Evolutionary conservation across 2,113 vertebrate species (phyloP).

Genomic region (Ariopsis seemanni): DNA sequence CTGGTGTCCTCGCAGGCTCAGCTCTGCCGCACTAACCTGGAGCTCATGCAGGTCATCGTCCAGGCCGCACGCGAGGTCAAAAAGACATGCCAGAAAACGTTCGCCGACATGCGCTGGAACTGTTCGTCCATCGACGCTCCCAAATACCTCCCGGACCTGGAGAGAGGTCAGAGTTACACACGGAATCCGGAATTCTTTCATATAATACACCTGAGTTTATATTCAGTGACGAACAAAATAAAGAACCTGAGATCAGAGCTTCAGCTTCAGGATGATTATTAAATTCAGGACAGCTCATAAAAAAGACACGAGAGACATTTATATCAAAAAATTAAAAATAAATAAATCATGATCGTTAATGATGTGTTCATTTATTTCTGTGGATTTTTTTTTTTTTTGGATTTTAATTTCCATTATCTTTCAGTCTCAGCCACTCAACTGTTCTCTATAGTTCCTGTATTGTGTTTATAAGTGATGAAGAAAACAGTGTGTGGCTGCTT

Average conservation of each 20-base stretch:
- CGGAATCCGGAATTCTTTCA: neutral
- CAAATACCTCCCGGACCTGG: conserved; percentile 91
- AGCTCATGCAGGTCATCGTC: conserved; percentile 94
- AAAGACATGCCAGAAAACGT: conserved; percentile 92
- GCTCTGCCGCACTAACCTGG: conserved; percentile 94
- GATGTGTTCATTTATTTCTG: too few species aligned
- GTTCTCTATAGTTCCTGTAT: too few species aligned
- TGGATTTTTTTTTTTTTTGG: too few species aligned
- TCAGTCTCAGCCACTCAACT: too few species aligned
- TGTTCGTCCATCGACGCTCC: conserved; percentile 91
- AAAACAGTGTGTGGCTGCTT: too few species aligned
- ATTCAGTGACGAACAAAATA: neutral
- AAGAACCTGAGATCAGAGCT: neutral
- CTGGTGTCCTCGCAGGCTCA: conserved; percentile 93
- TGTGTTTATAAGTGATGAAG: too few species aligned
- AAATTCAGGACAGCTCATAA: neutral
- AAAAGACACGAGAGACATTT: too few species aligned
- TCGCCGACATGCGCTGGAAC: conserved; percentile 97
- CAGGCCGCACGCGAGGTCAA: conserved; percentile 89
- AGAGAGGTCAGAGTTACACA: conserved; percentile 81
- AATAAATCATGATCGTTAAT: too few species aligned
- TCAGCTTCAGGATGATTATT: neutral
- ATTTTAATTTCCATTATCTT: too few species aligned
- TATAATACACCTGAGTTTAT: neutral
- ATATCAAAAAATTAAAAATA: too few species aligned